A percentile compares a stretch with the other conserved stretches of the same genome.
phyloP scores from a whole-genome alignment of 2,797 vertebrate genomes.

The Ambastaia sidthimunki region DNA sequence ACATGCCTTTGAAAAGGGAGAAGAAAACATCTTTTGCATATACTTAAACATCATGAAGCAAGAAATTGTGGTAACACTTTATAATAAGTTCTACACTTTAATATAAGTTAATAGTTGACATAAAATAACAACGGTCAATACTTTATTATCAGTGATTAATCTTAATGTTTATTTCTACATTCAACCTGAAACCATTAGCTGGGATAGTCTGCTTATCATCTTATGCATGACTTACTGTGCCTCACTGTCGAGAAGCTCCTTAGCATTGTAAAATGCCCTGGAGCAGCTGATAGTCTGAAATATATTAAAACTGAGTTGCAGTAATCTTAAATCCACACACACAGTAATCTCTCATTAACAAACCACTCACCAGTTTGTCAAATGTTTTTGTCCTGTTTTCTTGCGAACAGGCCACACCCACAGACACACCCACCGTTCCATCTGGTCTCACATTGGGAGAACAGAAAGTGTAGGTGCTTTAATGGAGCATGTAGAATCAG shows the following conservation, averaged over 20 bases:
- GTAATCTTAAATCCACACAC: background rate
- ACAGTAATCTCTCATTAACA: background rate
- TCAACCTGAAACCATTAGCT: too few relatives aligned
- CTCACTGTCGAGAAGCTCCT: constrained; percentile 91
- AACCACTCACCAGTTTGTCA: constrained; percentile 42
- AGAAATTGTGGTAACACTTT: too few relatives aligned
- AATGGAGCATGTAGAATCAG: constrained; percentile 16
- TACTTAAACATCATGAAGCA: background rate
- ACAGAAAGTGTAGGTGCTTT: constrained; percentile 60
- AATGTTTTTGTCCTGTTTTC: constrained; percentile 42
- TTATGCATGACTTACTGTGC: constrained; percentile 83
- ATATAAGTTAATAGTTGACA: too few relatives aligned
- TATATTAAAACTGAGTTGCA: constrained; percentile 29
- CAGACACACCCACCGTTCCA: constrained; percentile 53
- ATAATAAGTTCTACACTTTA: too few relatives aligned
- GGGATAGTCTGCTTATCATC: background rate
- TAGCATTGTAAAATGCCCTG: constrained; percentile 87
- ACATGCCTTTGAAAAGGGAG: constrained; percentile 85
- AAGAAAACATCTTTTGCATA: background rate
- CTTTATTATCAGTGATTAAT: too few relatives aligned
- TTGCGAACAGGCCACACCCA: constrained; percentile 41
- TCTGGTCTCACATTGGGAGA: constrained; percentile 58
- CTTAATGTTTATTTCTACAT: too few relatives aligned
- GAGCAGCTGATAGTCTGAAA: constrained; percentile 87
- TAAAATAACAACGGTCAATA: too few relatives aligned